Evolutionary conservation across 2,797 vertebrate species (phyloP).

Genomic region (Synanceia verrucosa): DNA sequence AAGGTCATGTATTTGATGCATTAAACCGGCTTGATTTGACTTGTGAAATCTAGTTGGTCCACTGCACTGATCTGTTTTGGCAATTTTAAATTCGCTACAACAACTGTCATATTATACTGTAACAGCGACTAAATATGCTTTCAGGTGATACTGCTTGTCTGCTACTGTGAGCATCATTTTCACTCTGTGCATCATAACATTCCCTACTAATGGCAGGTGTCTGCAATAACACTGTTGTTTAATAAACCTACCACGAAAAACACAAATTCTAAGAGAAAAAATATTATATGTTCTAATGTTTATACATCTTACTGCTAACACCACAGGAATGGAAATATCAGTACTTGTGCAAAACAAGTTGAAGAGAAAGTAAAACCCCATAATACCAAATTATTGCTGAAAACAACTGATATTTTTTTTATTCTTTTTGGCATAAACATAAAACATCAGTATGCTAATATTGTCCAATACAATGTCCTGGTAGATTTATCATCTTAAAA

Average conservation of each 20-base stretch:
- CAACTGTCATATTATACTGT: constrained; percentile 38
- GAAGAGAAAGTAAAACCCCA: background rate
- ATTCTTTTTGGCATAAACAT: background rate
- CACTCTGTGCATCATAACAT: background rate
- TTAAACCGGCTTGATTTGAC: constrained; percentile 46
- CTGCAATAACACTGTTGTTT: background rate
- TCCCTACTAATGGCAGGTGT: background rate
- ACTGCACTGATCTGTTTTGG: constrained; percentile 48
- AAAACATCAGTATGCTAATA: background rate
- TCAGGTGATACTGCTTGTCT: constrained; percentile 10
- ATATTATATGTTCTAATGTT: background rate
- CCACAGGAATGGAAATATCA: background rate
- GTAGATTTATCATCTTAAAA: background rate
- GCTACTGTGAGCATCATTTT: background rate
- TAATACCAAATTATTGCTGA: background rate
- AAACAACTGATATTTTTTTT: background rate
- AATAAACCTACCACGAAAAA: background rate
- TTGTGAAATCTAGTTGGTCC: constrained; percentile 54
- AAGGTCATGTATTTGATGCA: constrained; percentile 40
- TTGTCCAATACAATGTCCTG: background rate
- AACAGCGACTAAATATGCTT: constrained; percentile 38
- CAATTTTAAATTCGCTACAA: constrained; percentile 32
- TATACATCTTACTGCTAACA: background rate
- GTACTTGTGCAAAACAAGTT: background rate
- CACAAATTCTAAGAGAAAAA: background rate